Conservation (phyloP, 2,797 vertebrate genomes). For the Tenualosa ilisha region DNA sequence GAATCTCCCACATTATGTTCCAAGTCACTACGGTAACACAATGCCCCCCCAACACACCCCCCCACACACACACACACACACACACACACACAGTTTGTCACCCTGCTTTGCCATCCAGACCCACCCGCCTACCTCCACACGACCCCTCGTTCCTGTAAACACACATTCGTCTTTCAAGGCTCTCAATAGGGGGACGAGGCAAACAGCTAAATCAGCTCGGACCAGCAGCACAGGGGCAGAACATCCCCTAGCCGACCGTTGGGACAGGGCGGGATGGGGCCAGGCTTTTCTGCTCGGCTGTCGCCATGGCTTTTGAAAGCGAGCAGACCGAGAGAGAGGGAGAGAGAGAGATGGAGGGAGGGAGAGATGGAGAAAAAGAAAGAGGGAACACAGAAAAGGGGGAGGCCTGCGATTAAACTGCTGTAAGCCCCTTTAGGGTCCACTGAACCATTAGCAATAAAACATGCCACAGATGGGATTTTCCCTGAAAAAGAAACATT, state of each 20-base stretch:
- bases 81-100: too few species aligned
- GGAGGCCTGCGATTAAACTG: conserved; percentile 61
- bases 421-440: conserved; percentile 66
- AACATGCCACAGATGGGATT: conserved; percentile 63
- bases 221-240: conserved; percentile 39
- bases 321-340: conserved; percentile 62
- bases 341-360: conserved; percentile 44
- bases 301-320: conserved; percentile 63
- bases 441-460: conserved; percentile 71
- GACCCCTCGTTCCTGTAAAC: conserved; percentile 58
- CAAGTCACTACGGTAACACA: conserved; percentile 59
- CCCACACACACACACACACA: too few species aligned
- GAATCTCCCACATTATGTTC: conserved; percentile 52
- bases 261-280: too few species aligned
- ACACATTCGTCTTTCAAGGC: conserved; percentile 67
- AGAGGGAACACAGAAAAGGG: not conserved
- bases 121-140: not conserved
- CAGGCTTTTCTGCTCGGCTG: conserved; percentile 41
- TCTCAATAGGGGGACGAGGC: conserved; percentile 52
- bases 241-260: conserved; percentile 34
- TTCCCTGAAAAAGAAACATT: conserved; percentile 59
- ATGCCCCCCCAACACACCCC: conserved; percentile 34
- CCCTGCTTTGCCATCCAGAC: conserved; percentile 21
- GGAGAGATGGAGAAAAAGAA: too few species aligned
- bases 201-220: conserved; percentile 70